These are phyloP conservation scores for Eucera pruinosa DNA, from an alignment of 2,888 invertebrate species.

Conservation along the genomic window DNA sequence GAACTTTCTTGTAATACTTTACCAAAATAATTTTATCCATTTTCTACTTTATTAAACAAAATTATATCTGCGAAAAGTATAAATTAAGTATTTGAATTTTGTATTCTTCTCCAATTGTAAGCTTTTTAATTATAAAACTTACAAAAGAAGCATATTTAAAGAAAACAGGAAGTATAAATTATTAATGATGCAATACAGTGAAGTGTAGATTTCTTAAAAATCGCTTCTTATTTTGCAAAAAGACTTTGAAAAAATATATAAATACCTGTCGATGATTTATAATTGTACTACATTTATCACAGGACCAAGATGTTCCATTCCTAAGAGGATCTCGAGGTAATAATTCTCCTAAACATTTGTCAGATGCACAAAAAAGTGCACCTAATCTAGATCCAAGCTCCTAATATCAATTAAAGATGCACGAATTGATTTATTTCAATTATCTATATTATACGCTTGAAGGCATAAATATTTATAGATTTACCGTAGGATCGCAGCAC, in stretches of 20 bases:
- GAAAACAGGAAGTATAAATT: background rate
- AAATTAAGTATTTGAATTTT: no score
- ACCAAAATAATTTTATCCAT: no score
- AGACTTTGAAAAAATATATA: background rate
- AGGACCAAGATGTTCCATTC: conserved; percentile 86
- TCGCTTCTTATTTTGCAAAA: background rate
- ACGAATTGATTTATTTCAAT: background rate
- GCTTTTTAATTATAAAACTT: no score
- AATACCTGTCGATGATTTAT: conserved; percentile 85
- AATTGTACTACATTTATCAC: conserved; percentile 85
- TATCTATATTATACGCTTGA: background rate
- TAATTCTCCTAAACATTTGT: conserved; percentile 85
- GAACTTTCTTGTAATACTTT: no score
- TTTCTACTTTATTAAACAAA: no score
- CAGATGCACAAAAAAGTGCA: conserved; percentile 86
- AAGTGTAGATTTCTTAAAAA: background rate
- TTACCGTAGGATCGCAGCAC: conserved; percentile 87
- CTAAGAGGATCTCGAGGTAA: conserved; percentile 87
- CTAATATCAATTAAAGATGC: conserved; percentile 64
- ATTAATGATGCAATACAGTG: background rate
- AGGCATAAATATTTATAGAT: conserved; percentile 1
- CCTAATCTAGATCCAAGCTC: conserved; percentile 87
- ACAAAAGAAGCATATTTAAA: no score
- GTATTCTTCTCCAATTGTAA: no score
- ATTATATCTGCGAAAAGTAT: no score